These are phyloP conservation scores for Tortrix viridana DNA, from an alignment of 2,888 invertebrate species.

Conservation along the genomic window DNA sequence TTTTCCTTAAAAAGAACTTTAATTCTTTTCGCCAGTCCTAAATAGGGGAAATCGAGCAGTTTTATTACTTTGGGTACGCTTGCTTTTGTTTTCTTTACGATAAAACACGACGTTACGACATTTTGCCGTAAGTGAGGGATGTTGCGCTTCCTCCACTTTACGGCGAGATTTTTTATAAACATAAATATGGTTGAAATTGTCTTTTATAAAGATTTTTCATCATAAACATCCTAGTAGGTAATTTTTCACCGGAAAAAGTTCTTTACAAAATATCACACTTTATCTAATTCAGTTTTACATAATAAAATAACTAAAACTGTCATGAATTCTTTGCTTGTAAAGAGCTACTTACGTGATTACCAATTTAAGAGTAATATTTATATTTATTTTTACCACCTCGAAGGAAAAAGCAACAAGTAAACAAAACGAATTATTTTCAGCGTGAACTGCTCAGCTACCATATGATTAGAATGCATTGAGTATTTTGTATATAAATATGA, in stretches of 20 bases:
- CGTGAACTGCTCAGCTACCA: neutral
- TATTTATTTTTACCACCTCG: neutral
- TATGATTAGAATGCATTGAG: constrained; percentile 1
- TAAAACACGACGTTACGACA: constrained; percentile 69
- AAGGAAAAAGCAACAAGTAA: neutral
- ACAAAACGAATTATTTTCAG: neutral
- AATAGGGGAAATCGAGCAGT: constrained; percentile 71
- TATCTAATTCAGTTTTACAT: too few relatives aligned
- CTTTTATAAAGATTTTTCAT: constrained; percentile 5
- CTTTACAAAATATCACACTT: constrained; percentile 15
- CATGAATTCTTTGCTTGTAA: too few relatives aligned
- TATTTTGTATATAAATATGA: constrained; percentile 41
- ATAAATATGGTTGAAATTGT: constrained; percentile 42
- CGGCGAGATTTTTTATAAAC: constrained; percentile 55
- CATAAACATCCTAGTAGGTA: constrained; percentile 34
- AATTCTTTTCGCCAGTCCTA: constrained; percentile 68
- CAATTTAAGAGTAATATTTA: neutral
- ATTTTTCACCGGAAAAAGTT: constrained; percentile 3
- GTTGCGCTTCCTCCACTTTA: constrained; percentile 52
- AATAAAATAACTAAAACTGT: too few relatives aligned
- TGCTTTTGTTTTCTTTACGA: constrained; percentile 72
- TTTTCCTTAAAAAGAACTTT: constrained; percentile 71
- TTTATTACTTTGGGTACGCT: constrained; percentile 71
- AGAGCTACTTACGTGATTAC: too few relatives aligned
- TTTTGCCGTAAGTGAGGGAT: constrained; percentile 63